These are phyloP conservation scores for Paralvinella palmiformis DNA, from an alignment of 1,140 invertebrate species.

Conservation along the genomic window DNA sequence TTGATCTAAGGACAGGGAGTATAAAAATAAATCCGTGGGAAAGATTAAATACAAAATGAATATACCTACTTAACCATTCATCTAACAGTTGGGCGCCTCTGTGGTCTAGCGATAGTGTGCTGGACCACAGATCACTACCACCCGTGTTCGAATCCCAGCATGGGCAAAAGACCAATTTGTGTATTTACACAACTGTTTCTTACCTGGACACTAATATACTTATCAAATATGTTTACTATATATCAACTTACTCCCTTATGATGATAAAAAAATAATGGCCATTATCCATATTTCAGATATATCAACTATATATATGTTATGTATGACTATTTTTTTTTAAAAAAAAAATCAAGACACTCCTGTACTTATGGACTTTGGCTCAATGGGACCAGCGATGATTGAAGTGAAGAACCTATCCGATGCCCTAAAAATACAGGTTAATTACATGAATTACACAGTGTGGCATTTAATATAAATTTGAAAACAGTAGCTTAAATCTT, in stretches of 20 bases:
- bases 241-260: too few species aligned
- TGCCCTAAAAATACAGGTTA: constrained; percentile 64
- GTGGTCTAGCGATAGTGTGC: too few species aligned
- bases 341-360: constrained; percentile 64
- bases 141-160: too few species aligned
- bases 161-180: background rate
- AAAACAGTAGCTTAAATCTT: too few species aligned
- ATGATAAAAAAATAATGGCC: background rate
- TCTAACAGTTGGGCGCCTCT: too few species aligned
- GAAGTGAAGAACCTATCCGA: constrained; percentile 67
- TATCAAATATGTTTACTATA: background rate
- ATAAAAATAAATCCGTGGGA: too few species aligned
- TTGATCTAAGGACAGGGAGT: too few species aligned
- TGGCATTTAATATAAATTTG: too few species aligned
- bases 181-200: background rate
- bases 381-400: constrained; percentile 66
- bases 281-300: constrained; percentile 55
- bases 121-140: too few species aligned
- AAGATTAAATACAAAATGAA: background rate
- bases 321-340: too few species aligned
- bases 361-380: constrained; percentile 79
- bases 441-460: too few species aligned
- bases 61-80: background rate
- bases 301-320: constrained; percentile 79
- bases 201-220: background rate